Evolutionary conservation across 2,888 invertebrate genomes (phyloP), one percentile per base, ranked within the genome.

Genomic region (Aspidiotus rigidus): DNA sequence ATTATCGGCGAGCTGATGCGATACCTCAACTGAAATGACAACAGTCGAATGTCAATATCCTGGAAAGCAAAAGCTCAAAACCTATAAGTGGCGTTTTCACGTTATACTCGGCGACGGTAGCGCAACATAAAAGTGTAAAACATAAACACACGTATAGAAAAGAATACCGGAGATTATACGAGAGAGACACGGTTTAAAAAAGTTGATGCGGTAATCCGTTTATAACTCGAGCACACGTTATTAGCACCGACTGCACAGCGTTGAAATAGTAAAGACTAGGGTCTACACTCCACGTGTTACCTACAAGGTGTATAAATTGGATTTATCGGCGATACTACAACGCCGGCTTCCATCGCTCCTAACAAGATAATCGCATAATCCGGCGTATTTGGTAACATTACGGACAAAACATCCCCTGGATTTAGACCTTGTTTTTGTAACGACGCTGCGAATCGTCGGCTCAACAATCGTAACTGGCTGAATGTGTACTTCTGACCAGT

Each of bases 381-480:
- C 0, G 90, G 90, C 39, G 85, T 75, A 76, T 92, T 92, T 0
- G 89, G 89, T 69, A 90, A 75, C 75, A 89, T 83, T 7, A 91
- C 74, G 0, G 86, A 87, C 0, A 90, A 77, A 0, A 86, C 82
- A 74, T 90, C 87, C 0, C 86, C 85, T 72, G 83, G 82, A 66
- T 78, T 78, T 13, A 89, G 77, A 70, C 86, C 85, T 64, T 89
- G 81, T 75, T 86, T 85, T 62, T 86, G 81, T 66, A 90, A 81
- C 72, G 84, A 83, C 0, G 85, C 84, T 0, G 86, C 84, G 70
- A 89, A 84, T 62, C 85, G 84, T 64, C 82, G 82, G n/a, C 85
- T 82, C 41, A 83, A 79, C 72, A 83, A 84, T 72, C 86, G 82
- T 0, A 86, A 77, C 76, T 89, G 82, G 10, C 83, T 84, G 75